phyloP scores from a whole-genome alignment of 2,797 vertebrate species.

The Cyprinodon diabolis region DNA sequence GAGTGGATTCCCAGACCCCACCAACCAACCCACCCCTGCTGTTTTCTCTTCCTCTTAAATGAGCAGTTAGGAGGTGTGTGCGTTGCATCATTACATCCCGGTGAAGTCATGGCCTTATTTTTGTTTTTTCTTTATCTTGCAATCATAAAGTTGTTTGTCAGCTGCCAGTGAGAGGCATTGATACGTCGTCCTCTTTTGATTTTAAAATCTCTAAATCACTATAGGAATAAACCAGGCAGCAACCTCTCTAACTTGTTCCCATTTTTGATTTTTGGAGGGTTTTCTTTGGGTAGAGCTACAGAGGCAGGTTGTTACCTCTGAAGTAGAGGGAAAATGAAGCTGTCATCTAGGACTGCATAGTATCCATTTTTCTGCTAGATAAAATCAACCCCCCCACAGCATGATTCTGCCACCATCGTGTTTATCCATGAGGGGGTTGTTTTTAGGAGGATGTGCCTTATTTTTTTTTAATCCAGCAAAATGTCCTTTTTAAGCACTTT shows the following conservation, averaged over 20 bases:
- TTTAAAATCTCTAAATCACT: slow-evolving; percentile 58
- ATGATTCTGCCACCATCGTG: too few relatives aligned
- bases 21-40: slow-evolving; percentile 67
- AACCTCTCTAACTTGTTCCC: not conserved
- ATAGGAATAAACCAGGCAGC: slow-evolving; percentile 39
- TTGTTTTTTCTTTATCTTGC: slow-evolving; percentile 16
- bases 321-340: too few relatives aligned
- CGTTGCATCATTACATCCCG: slow-evolving; percentile 68
- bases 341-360: too few relatives aligned
- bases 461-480: too few relatives aligned
- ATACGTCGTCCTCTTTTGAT: slow-evolving; percentile 30
- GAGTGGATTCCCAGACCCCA: slow-evolving; percentile 61
- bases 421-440: too few relatives aligned
- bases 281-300: not conserved
- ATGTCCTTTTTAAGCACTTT: too few relatives aligned
- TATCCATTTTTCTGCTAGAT: too few relatives aligned
- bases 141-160: slow-evolving; percentile 41
- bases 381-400: too few relatives aligned
- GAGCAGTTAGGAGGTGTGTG: slow-evolving; percentile 33
- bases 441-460: too few relatives aligned
- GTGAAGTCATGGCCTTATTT: slow-evolving; percentile 73
- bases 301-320: not conserved
- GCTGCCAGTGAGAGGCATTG: slow-evolving; percentile 44
- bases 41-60: slow-evolving; percentile 76
- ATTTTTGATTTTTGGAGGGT: too few relatives aligned